Conservation (phyloP, 2,113 vertebrate species). For the Strix uralensis region DNA sequence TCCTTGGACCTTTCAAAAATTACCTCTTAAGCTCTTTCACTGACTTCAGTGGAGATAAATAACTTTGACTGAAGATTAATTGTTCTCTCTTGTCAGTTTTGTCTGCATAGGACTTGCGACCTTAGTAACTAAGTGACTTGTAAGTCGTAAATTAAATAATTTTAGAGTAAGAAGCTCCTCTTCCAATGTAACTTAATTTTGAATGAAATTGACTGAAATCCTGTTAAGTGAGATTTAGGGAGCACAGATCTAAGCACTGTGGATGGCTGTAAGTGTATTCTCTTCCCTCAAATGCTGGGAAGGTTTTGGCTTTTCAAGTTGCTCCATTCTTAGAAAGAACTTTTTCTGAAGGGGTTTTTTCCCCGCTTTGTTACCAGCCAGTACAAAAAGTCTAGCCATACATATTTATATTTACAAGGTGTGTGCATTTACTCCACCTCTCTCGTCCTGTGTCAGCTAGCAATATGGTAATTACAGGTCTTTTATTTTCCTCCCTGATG, state of each 20-base stretch:
- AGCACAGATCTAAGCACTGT: neutral
- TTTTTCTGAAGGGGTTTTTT: neutral
- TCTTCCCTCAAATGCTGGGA: neutral
- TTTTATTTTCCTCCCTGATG: neutral
- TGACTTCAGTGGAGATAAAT: neutral
- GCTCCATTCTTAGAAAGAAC: neutral
- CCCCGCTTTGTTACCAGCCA: neutral
- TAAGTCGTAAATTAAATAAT: neutral
- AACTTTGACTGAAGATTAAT: neutral
- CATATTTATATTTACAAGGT: neutral
- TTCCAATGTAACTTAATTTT: neutral
- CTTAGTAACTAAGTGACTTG: neutral
- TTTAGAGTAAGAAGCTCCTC: neutral
- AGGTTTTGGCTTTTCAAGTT: neutral
- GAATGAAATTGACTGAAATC: neutral
- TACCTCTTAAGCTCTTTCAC: neutral
- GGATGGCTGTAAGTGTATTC: neutral
- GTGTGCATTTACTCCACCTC: neutral
- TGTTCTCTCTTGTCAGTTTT: neutral
- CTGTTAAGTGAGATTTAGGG: neutral
- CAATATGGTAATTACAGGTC: neutral
- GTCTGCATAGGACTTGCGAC: neutral
- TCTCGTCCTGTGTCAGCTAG: neutral
- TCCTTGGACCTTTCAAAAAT: neutral
- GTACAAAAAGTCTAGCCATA: neutral